A percentile compares a stretch with the other conserved stretches of the same genome.
These are phyloP conservation scores for Epinephelus malabaricus DNA, from an alignment of 2,797 vertebrate species.

Conservation along the genomic window DNA sequence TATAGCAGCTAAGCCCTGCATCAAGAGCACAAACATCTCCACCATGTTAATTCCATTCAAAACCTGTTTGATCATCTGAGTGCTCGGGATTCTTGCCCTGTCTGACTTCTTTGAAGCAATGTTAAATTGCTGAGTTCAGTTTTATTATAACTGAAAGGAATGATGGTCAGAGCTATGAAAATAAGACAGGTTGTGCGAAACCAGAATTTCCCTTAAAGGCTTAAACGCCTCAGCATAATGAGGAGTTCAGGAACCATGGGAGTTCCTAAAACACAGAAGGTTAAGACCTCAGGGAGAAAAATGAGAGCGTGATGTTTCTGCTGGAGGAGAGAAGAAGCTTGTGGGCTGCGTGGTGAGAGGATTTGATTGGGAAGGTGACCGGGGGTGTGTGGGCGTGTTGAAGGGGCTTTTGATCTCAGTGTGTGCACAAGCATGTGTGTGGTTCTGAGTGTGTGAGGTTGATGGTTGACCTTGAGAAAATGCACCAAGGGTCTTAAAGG, in stretches of 20 bases:
- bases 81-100: background rate
- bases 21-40: background rate
- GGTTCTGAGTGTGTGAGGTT: slow-evolving; percentile 16
- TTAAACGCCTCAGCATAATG: slow-evolving; percentile 13
- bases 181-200: background rate
- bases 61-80: background rate
- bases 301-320: slow-evolving; percentile 22
- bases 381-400: slow-evolving; percentile 41
- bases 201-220: background rate
- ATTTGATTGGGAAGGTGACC: slow-evolving; percentile 68
- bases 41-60: background rate
- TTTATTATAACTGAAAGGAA: background rate
- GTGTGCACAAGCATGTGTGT: slow-evolving; percentile 18
- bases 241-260: slow-evolving; percentile 12
- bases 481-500: slow-evolving; percentile 52
- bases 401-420: slow-evolving; percentile 58
- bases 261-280: slow-evolving; percentile 15
- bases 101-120: background rate
- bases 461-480: slow-evolving; percentile 74
- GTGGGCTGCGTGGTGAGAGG: slow-evolving; percentile 36
- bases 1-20: background rate
- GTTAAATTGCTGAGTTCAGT: background rate
- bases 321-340: slow-evolving; percentile 35
- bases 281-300: slow-evolving; percentile 22
- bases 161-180: background rate